These are phyloP conservation scores for Manduca sexta DNA, from an alignment of 1,140 invertebrate genomes.

Conservation along the genomic window DNA sequence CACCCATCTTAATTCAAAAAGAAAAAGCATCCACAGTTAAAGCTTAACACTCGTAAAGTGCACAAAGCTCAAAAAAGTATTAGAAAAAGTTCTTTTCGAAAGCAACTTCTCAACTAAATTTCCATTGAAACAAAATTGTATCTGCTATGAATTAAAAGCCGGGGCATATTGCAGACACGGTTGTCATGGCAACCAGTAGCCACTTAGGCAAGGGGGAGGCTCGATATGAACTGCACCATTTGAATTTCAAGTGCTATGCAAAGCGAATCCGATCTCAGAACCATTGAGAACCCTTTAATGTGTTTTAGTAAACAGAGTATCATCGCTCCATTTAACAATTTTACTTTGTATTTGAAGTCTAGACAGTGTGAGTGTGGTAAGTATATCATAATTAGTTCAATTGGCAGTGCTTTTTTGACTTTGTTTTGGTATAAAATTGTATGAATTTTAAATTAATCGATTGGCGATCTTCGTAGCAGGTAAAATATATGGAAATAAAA, in stretches of 20 bases:
- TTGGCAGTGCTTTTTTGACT: too few species aligned
- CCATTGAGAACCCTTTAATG: conserved; percentile 38
- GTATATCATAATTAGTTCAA: too few species aligned
- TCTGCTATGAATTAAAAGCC: conserved; percentile 3
- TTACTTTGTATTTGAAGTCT: conserved; percentile 7
- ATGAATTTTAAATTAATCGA: too few species aligned
- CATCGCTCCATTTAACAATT: conserved; percentile 15
- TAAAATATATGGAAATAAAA: too few species aligned
- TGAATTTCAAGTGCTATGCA: conserved; percentile 66
- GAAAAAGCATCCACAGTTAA: too few species aligned
- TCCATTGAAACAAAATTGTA: conserved; percentile 3
- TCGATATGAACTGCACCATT: conserved; percentile 60
- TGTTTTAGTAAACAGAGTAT: conserved; percentile 34
- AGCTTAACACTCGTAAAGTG: too few species aligned
- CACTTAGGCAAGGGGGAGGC: conserved; percentile 41
- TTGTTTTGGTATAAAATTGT: too few species aligned
- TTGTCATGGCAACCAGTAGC: conserved; percentile 32
- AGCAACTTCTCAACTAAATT: conserved; percentile 5
- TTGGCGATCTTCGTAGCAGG: too few species aligned
- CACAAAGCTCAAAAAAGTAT: too few species aligned
- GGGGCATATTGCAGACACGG: conserved; percentile 17
- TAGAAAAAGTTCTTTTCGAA: too few species aligned
- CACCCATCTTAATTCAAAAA: too few species aligned
- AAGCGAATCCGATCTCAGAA: conserved; percentile 45
- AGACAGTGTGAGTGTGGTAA: too few species aligned